Base-by-base conservation (phyloP, 2,797 vertebrate genomes). In the Brachymystax lenok region DNA sequence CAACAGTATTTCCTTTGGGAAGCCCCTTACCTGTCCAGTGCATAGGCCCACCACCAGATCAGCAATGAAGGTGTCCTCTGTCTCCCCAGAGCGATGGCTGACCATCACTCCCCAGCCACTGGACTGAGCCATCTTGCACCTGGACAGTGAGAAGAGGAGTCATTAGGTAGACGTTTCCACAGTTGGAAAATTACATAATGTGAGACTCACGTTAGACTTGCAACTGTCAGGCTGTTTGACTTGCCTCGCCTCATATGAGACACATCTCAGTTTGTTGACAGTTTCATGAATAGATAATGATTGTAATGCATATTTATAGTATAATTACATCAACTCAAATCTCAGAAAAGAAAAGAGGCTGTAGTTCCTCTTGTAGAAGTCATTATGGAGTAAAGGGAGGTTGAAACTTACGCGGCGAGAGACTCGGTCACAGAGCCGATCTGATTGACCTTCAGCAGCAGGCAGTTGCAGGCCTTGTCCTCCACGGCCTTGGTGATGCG, bases 41-140 rank as follows among this genome's bases (percentile, higher is more conserved):
- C 97, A 98, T 5, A 99, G 94, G 2, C 97, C 98, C 28, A 99
- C 97, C 14, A 99, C 98, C 90, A 99, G 90, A 85, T 99, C 98
- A 3, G 97, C 98, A 16, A 99, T 99, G 91, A 99, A 99, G 67
- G 98, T 97, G 59, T 99, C 98, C 79, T 99, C 98, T 0, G 98
- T 99, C 88, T 99, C 98, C 59, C 98, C 98, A 0, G 98, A 99
- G 73, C 97, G 97, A 83, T 99, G 98, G 71, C 97, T 98, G 74
- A 99, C 98, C 97, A 99, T 99, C 89, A 99, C 98, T 0, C 98
- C 98, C 98, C 98, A 99, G 68, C 96, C 97, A 0, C 83, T 99
- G 83, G 96, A 93, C 90, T 99, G 98, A 59, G 98, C 98, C 86
- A 98, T 94, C 87, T 98, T 98, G 91, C 98, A 99, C 75, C 98